Conservation (phyloP, 30 jellyfish, hydroid and myxozoan genomes). For the Aurelia sp. region DNA sequence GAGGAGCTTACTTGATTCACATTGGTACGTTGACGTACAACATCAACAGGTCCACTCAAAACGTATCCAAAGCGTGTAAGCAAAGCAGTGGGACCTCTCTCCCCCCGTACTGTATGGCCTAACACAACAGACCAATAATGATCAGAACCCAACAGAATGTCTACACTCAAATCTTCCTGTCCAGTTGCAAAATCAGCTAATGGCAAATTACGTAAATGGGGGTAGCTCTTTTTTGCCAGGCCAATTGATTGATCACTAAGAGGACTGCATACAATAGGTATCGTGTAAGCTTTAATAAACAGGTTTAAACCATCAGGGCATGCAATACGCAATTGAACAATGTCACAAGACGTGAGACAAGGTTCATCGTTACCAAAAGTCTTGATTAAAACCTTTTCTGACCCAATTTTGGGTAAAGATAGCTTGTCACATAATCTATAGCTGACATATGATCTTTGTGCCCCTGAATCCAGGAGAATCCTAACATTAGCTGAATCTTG, state of each 20-base stretch:
- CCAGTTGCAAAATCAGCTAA: slow-evolving; percentile 1
- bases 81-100: no score
- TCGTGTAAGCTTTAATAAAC: neutral
- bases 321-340: neutral
- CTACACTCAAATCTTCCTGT: neutral
- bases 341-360: neutral
- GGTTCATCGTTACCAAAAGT: neutral
- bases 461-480: neutral
- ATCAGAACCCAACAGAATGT: slow-evolving; percentile 1
- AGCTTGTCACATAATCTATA: neutral
- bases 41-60: no score
- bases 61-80: no score
- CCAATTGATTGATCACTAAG: neutral
- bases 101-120: neutral
- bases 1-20: no score
- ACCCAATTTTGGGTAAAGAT: neutral
- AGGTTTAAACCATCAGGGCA: neutral
- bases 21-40: no score
- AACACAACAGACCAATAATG: neutral
- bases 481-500: neutral
- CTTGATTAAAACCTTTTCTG: neutral
- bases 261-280: neutral
- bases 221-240: neutral
- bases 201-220: neutral
- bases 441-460: neutral